Conservation (phyloP, 2,113 vertebrate species). For the Acinonyx jubatus region DNA sequence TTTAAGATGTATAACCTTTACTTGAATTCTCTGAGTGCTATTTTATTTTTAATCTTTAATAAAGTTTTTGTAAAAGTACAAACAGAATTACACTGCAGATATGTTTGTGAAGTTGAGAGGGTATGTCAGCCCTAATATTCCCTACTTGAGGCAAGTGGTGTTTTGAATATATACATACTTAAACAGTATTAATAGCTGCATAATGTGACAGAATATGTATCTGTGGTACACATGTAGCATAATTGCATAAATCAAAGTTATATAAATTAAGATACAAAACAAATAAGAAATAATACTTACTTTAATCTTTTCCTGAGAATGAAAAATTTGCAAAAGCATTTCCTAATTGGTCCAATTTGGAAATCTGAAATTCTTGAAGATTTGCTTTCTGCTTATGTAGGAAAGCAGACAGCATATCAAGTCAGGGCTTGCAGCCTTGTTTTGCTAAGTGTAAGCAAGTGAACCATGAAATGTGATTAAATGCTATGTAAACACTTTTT, state of each 20-base stretch:
- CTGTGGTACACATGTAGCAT: not conserved
- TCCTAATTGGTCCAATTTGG: not conserved
- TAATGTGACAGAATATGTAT: not conserved
- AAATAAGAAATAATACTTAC: not conserved
- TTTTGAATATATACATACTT: not conserved
- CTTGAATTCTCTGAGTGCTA: not conserved
- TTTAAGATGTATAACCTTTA: not conserved
- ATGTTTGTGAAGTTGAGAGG: not conserved
- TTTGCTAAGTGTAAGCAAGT: not conserved
- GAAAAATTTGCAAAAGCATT: not conserved
- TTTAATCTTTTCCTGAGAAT: not conserved
- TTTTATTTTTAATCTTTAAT: constrained; percentile 30
- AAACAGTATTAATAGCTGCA: not conserved
- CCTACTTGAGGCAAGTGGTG: not conserved
- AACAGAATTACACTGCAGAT: not conserved
- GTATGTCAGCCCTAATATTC: not conserved
- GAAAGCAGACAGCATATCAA: not conserved
- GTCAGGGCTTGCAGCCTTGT: not conserved
- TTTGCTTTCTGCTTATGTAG: not conserved
- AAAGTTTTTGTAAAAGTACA: not conserved
- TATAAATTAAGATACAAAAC: not conserved
- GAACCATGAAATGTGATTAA: not conserved
- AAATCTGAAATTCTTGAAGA: not conserved
- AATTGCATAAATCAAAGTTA: not conserved
- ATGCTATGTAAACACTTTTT: not conserved